These are phyloP conservation scores for Ornithoptera alexandrae DNA, from an alignment of 2,888 invertebrate species.

Conservation along the genomic window DNA sequence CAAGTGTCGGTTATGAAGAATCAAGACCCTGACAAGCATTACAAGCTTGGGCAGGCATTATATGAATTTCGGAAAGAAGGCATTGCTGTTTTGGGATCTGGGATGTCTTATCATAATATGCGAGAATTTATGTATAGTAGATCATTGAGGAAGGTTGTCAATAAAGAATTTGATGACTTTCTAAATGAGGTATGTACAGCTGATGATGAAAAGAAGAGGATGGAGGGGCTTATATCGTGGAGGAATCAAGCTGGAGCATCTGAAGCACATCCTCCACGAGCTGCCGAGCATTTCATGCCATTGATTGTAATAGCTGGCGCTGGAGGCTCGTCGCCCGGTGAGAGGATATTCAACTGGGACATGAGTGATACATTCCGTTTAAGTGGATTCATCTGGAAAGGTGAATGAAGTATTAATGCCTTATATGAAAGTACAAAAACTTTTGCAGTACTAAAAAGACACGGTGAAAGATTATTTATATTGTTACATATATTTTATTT, in stretches of 20 bases:
- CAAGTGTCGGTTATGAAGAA: conserved; percentile 64
- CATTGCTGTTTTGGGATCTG: conserved; percentile 64
- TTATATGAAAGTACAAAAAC: not conserved
- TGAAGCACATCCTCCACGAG: conserved; percentile 62
- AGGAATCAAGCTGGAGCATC: conserved; percentile 58
- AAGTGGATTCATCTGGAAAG: conserved; percentile 69
- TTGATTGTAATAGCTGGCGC: conserved; percentile 68
- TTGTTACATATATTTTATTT: not conserved
- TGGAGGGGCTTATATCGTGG: conserved; percentile 54
- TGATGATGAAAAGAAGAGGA: conserved; percentile 49
- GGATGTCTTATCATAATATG: conserved; percentile 76
- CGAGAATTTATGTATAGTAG: conserved; percentile 55
- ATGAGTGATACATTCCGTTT: conserved; percentile 61
- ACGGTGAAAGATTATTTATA: not conserved
- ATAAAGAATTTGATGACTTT: conserved; percentile 67
- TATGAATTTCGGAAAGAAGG: conserved; percentile 66
- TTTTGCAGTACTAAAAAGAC: not conserved
- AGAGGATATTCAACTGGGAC: conserved; percentile 71
- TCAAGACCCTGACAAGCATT: conserved; percentile 64
- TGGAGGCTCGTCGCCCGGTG: conserved; percentile 56
- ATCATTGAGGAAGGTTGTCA: conserved; percentile 49
- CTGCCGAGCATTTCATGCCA: conserved; percentile 73
- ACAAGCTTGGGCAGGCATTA: conserved; percentile 59
- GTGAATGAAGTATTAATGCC: conserved; percentile 40
- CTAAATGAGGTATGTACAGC: conserved; percentile 60